Percentiles rank a stretch among this genome's conserved stretches.
Conservation (phyloP, 1,140 invertebrate genomes). For the Drosophila nigrodunni region DNA sequence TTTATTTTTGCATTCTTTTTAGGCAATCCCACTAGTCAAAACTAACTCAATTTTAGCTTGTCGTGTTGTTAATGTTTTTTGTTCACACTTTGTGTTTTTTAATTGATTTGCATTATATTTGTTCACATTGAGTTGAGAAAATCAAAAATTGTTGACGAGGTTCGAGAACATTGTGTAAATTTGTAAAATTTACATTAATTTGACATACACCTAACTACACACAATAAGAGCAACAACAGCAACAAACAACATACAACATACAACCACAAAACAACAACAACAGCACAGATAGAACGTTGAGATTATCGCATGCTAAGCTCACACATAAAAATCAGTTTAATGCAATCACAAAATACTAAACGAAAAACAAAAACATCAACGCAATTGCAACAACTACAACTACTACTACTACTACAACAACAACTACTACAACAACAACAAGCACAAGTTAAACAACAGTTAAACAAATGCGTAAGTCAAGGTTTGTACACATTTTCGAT, state of each 20-base stretch:
- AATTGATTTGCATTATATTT: constrained; percentile 62
- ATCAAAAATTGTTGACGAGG: constrained; percentile 24
- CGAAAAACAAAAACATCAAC: constrained; percentile 67
- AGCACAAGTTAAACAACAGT: constrained; percentile 51
- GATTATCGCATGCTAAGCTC: constrained; percentile 80
- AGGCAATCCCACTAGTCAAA: constrained; percentile 84
- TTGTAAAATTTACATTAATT: constrained; percentile 34
- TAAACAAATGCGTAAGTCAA: constrained; percentile 78
- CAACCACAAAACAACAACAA: constrained; percentile 43
- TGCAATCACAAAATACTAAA: constrained; percentile 68
- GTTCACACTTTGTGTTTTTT: constrained; percentile 66
- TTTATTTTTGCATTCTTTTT: constrained; percentile 76
- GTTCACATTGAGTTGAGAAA: constrained; percentile 55
- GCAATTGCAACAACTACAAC: constrained; percentile 71
- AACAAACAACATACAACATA: constrained; percentile 40
- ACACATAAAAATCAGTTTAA: constrained; percentile 61
- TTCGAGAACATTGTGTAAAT: constrained; percentile 51
- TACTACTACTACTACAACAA: constrained; percentile 49
- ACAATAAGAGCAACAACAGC: constrained; percentile 29
- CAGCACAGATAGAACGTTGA: constrained; percentile 62
- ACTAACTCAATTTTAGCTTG: constrained; percentile 75
- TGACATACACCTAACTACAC: constrained; percentile 55
- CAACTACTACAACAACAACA: constrained; percentile 65
- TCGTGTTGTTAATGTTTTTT: constrained; percentile 63
- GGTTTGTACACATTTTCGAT: constrained; percentile 77